phyloP scores from a whole-genome alignment of 2,113 vertebrate species.

The Bufo bufo region DNA sequence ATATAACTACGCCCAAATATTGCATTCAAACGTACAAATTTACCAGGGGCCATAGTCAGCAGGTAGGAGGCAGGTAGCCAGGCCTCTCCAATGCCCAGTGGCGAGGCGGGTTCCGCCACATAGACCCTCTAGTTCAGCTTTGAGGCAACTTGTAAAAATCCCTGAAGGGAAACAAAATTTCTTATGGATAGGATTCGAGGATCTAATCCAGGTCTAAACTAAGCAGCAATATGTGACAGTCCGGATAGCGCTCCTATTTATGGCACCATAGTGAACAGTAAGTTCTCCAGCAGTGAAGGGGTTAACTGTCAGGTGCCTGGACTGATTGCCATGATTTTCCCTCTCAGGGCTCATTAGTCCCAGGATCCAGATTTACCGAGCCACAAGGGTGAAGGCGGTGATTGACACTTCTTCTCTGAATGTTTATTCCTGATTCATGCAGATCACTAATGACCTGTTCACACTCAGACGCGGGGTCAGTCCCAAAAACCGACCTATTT shows the following conservation, averaged over 20 bases:
- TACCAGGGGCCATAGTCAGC: no score
- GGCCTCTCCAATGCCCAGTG: no score
- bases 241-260: not conserved
- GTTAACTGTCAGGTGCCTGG: not conserved
- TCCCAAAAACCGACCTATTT: not conserved
- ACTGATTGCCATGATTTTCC: not conserved
- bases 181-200: no score
- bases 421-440: not conserved
- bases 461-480: not conserved
- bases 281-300: not conserved
- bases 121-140: no score
- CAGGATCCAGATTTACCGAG: not conserved
- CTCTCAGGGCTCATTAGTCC: not conserved
- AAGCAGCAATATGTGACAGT: no score
- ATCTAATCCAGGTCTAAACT: no score
- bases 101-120: no score
- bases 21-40: no score
- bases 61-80: no score
- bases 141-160: no score
- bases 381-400: not conserved
- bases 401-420: not conserved
- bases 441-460: not conserved
- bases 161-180: no score
- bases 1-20: no score
- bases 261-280: not conserved